Base-by-base conservation (phyloP, 2,888 invertebrate genomes). In the Synergus japonicus region DNA sequence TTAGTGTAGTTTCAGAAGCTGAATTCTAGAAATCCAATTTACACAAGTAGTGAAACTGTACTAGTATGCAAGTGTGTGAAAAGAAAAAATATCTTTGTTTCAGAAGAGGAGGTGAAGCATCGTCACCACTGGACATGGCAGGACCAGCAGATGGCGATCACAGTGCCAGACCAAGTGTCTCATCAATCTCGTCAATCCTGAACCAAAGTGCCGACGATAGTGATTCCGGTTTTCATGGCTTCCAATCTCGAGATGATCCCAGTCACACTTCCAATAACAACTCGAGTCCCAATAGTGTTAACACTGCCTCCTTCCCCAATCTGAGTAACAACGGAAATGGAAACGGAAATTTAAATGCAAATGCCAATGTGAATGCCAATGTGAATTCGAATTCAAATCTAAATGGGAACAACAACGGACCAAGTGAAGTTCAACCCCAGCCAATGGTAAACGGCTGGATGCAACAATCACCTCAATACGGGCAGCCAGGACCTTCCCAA, bases 171-270 rank as follows among this genome's bases (percentile, higher is more conserved):
- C 92, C 92, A 4, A 91, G 91, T 83, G 91, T 92, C 4, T 92
- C 92, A 0, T 92, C 92, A 69, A 90, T 92, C 67, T 91, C 92
- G 0, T 92, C 92, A 67, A 89, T 90, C 65, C 84, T 91, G 77
- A 91, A 91, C 81, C 90, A 91, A 79, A 92, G 91, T 78, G 91
- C 91, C 15, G 93, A 93, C 83, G 93, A 92, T 84, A 92, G 92
- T 80, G 93, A 93, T 83, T 91, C 92, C 0, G 93, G 93, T 10
- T 93, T 93, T 84, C 92, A 92, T 78, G 92, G 92, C 12, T 91
- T 92, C 76, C 91, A 90, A 80, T 90, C 91, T 5, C 86, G 90
- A 15, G 90, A 91, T 78, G 91, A 91, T 29, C 91, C 90, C 2
- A 91, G 90, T 77, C 90, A 91, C 85, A 89, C 90, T 4, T 90